A percentile compares a stretch with the other conserved stretches of the same genome.
Evolutionary conservation across 2,888 invertebrate genomes (phyloP).

Genomic region (Venustoraphidia nigricollis): DNA sequence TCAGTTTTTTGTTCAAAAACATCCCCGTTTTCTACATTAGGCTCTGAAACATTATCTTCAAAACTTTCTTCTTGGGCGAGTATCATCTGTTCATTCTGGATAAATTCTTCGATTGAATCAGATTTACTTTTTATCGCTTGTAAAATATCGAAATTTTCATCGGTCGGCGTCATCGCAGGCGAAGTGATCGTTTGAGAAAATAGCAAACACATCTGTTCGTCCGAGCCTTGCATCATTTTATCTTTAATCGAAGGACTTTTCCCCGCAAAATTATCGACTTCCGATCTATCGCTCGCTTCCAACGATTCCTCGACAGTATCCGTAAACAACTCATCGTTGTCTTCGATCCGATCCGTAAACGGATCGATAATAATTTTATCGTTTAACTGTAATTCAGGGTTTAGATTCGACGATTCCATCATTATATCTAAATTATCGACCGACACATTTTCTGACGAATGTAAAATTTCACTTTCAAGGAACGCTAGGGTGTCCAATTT

Average conservation of each 20-base stretch:
- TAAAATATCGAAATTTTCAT: slow-evolving; percentile 28
- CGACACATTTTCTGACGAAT: too few species aligned
- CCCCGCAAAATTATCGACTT: background rate
- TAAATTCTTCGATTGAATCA: slow-evolving; percentile 12
- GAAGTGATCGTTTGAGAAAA: slow-evolving; percentile 30
- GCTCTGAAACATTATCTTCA: background rate
- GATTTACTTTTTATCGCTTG: slow-evolving; percentile 24
- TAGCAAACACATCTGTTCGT: slow-evolving; percentile 24
- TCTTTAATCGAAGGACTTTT: slow-evolving; percentile 3
- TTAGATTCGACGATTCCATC: too few species aligned
- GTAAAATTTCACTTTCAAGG: too few species aligned
- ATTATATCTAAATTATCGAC: too few species aligned
- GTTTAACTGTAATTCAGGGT: too few species aligned
- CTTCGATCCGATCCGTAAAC: background rate
- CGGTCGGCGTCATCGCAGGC: slow-evolving; percentile 29
- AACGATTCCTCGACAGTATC: slow-evolving; percentile 1
- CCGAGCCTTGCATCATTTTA: slow-evolving; percentile 23
- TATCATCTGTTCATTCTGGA: slow-evolving; percentile 1
- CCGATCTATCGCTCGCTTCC: slow-evolving; percentile 7
- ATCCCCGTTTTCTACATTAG: background rate
- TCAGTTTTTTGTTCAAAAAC: background rate
- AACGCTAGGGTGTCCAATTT: too few species aligned
- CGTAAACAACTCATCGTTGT: background rate
- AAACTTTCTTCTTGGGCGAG: background rate
- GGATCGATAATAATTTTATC: too few species aligned